Evolutionary conservation across 2,888 invertebrate species (phyloP).

Genomic region (Dorcus hopei): DNA sequence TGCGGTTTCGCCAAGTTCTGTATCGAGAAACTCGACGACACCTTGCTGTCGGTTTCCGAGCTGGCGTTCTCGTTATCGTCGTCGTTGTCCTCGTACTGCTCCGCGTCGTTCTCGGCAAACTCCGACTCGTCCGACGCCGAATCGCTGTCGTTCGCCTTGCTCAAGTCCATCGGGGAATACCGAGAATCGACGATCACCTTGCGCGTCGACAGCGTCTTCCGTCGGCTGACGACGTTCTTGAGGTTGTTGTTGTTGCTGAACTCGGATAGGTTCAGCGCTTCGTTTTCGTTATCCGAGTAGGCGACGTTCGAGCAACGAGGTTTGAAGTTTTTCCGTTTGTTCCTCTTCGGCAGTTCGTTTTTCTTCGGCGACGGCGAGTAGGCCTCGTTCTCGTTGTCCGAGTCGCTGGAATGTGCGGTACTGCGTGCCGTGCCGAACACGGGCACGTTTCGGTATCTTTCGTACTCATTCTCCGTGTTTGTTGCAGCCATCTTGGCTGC

Average conservation of each 20-base stretch:
- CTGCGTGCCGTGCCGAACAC: constrained; percentile 10
- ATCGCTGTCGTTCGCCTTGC: constrained; percentile 39
- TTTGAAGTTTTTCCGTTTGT: constrained; percentile 76
- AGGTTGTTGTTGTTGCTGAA: constrained; percentile 43
- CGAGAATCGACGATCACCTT: constrained; percentile 37
- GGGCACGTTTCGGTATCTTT: constrained; percentile 32
- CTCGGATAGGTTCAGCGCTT: constrained; percentile 32
- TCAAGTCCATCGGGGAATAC: constrained; percentile 43
- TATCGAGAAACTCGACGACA: constrained; percentile 46
- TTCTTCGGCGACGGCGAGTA: constrained; percentile 42
- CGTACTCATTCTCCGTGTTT: constrained; percentile 38
- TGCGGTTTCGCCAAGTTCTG: constrained; percentile 48
- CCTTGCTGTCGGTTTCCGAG: constrained; percentile 32
- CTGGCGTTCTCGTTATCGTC: constrained; percentile 22
- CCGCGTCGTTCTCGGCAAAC: constrained; percentile 16
- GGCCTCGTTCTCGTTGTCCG: constrained; percentile 48
- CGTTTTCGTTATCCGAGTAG: constrained; percentile 50
- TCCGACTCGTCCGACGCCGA: constrained; percentile 30
- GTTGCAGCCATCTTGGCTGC: constrained; percentile 44
- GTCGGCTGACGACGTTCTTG: constrained; percentile 36
- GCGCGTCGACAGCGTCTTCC: constrained; percentile 40
- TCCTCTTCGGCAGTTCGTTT: constrained; percentile 61
- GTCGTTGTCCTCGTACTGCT: constrained; percentile 21
- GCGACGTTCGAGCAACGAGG: constrained; percentile 67
- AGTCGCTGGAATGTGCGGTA: constrained; percentile 51